phyloP scores from a whole-genome alignment of 2,888 invertebrate species.

The Nemapogon koenigi region DNA sequence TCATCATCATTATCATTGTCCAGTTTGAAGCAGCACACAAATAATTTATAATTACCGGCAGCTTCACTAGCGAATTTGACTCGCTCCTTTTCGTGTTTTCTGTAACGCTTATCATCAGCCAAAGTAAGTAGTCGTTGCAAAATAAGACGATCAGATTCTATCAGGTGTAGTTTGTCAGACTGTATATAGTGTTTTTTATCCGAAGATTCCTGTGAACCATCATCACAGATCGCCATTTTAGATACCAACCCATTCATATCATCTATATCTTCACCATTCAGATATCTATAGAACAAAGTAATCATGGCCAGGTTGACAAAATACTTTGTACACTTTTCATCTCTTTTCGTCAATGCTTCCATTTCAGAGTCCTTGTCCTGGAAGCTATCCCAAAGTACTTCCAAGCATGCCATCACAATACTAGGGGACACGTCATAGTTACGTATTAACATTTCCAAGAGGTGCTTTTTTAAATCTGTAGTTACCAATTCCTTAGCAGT shows the following conservation, averaged over 20 bases:
- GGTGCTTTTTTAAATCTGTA: constrained; percentile 73
- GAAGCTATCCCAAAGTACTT: constrained; percentile 49
- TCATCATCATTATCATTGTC: constrained; percentile 27
- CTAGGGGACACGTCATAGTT: constrained; percentile 70
- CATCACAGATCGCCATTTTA: constrained; percentile 27
- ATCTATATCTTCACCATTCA: constrained; percentile 33
- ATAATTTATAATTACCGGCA: constrained; percentile 57
- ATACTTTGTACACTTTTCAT: constrained; percentile 32
- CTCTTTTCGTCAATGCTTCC: constrained; percentile 23
- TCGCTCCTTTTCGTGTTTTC: constrained; percentile 43
- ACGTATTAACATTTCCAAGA: constrained; percentile 71
- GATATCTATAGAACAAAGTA: constrained; percentile 39
- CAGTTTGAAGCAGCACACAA: constrained; percentile 61
- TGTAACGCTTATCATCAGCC: constrained; percentile 50
- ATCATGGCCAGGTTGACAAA: constrained; percentile 37
- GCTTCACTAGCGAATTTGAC: constrained; percentile 66
- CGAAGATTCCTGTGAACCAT: constrained; percentile 22
- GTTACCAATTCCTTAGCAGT: constrained; percentile 73
- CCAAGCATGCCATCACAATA: constrained; percentile 57
- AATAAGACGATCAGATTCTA: constrained; percentile 66
- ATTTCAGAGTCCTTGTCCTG: constrained; percentile 21
- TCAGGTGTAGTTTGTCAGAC: constrained; percentile 27
- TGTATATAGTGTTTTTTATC: constrained; percentile 15
- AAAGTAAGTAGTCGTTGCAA: constrained; percentile 70
- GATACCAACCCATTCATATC: constrained; percentile 33